phyloP scores from a whole-genome alignment of 2,797 vertebrate genomes.

The Phrynocephalus forsythii region DNA sequence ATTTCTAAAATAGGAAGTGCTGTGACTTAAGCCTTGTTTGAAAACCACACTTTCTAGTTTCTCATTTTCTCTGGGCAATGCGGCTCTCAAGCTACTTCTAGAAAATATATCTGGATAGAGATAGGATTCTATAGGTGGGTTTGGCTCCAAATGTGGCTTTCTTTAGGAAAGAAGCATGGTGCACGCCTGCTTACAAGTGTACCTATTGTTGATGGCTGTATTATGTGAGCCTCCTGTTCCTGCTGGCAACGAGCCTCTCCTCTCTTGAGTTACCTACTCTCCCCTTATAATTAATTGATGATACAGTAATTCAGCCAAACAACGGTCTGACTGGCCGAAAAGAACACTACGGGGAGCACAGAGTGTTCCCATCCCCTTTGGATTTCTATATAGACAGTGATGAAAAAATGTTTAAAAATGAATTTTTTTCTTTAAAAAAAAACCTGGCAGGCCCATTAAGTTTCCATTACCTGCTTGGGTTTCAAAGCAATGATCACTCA shows the following conservation, averaged over 20 bases:
- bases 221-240: neutral
- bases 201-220: neutral
- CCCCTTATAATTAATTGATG: slow-evolving; percentile 21
- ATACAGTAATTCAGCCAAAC: neutral
- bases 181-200: neutral
- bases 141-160: neutral
- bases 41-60: neutral
- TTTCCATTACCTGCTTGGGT: neutral
- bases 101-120: neutral
- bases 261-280: slow-evolving; percentile 20
- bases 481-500: slow-evolving; percentile 10
- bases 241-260: neutral
- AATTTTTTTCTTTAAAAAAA: neutral
- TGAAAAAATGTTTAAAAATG: slow-evolving; percentile 5
- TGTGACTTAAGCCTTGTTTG: neutral
- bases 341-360: neutral
- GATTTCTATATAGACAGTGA: neutral
- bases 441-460: neutral
- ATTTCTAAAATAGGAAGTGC: neutral
- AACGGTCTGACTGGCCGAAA: neutral
- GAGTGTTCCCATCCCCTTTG: neutral
- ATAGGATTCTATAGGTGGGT: neutral
- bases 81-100: neutral
- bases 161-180: neutral
- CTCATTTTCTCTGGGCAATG: neutral